phyloP scores from a whole-genome alignment of 2,888 invertebrate genomes.

The Nephrocerus scutellatus region DNA sequence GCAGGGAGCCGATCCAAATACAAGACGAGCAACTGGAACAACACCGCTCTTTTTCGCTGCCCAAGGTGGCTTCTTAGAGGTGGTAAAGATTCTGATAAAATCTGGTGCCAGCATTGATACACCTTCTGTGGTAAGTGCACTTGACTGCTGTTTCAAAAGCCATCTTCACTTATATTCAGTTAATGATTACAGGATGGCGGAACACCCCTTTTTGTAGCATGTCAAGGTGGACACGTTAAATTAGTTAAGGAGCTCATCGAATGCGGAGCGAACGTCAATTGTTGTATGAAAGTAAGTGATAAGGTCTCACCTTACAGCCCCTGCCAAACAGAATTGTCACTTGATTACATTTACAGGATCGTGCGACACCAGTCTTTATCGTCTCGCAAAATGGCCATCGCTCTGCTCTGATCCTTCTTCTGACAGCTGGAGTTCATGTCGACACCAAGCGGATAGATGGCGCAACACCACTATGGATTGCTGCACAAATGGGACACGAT shows the following conservation, averaged over 20 bases:
- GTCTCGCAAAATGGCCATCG: conserved; percentile 91
- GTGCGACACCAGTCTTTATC: conserved; percentile 85
- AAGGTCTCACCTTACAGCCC: background rate
- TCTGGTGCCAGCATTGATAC: conserved; percentile 72
- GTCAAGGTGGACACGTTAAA: conserved; percentile 84
- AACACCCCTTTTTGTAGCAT: conserved; percentile 83
- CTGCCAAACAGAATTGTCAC: background rate
- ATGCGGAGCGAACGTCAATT: conserved; percentile 73
- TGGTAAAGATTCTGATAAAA: conserved; percentile 70
- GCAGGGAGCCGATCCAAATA: conserved; percentile 85
- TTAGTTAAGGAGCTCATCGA: conserved; percentile 78
- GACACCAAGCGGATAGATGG: conserved; percentile 74
- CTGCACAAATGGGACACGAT: conserved; percentile 90
- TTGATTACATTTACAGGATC: conserved; percentile 69
- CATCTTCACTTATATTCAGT: background rate
- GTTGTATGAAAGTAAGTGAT: conserved; percentile 68
- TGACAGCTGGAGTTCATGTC: conserved; percentile 65
- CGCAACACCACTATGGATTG: conserved; percentile 88
- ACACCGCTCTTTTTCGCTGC: conserved; percentile 90
- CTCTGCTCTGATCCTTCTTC: conserved; percentile 65
- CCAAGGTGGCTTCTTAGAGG: conserved; percentile 83
- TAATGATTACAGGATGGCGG: conserved; percentile 74
- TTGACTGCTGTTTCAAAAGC: background rate
- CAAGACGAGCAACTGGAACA: conserved; percentile 83
- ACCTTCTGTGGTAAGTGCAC: conserved; percentile 62